Base-by-base conservation (phyloP, 2,797 vertebrate species). In the Coregonus sp. region DNA sequence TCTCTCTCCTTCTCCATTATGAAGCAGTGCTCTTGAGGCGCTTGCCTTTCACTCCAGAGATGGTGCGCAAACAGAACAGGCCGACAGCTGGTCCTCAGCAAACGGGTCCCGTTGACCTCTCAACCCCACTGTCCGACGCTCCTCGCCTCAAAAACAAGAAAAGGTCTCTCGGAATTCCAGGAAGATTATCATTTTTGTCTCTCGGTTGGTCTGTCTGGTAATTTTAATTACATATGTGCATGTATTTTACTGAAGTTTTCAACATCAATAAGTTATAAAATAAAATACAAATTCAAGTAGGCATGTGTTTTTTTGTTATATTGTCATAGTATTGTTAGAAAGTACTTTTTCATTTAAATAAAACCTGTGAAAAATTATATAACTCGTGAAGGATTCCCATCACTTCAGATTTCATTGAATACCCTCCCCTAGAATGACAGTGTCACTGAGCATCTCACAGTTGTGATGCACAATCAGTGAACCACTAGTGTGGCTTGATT, bases 41-140 rank as follows among this genome's bases (percentile, higher is more conserved):
- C 85, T 87, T 79, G 90, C 90, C 88, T 92, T 94, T 93, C 91
- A 92, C 86, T 90, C 87, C 89, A 76, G 83, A 91, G 91, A 90
- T 92, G 86, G 85, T 91, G 89, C 86, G 91, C 91, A 93, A 94
- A 94, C 92, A 93, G 88, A 88, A 81, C 81, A 87, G 86, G 88
- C 86, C 86, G 87, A 91, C 92, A 94, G 93, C 92, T 91, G 91
- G 91, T 93, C 92, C 92, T 94, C 90, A 87, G 91, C 92, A 94
- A 94, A 94, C 93, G 89, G 89, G 87, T 89, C 88, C 90, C 82
- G 87, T 92, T 93, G 93, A 95, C 93, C 94, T 92, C 84, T 90
- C 85, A 90, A 93, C 93, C 93, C 92, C 90, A 92, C 91, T 93
- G 93, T 92, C 93, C 92, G 82, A 87, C 85, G 63, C 86, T 86